A percentile compares a stretch with the other conserved stretches of the same genome.
phyloP scores from a whole-genome alignment of 2,113 vertebrate genomes.

The Montifringilla adamsi region DNA sequence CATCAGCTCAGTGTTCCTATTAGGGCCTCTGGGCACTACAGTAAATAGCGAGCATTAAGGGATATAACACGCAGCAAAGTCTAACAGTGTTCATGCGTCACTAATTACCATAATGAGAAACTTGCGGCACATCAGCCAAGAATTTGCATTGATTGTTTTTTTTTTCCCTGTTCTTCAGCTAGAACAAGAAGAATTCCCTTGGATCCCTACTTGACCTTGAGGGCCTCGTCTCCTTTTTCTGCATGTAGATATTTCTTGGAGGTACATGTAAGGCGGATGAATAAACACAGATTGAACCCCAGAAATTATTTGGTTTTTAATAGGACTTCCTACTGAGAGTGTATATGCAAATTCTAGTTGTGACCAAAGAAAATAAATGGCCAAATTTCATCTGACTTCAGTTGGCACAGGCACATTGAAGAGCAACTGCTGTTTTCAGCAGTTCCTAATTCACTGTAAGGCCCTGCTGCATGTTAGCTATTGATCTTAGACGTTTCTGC shows the following conservation, averaged over 20 bases:
- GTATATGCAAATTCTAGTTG: neutral
- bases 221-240: neutral
- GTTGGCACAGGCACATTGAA: neutral
- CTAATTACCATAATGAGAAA: slow-evolving; percentile 56
- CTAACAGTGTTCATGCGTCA: slow-evolving; percentile 25
- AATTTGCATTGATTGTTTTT: slow-evolving; percentile 36
- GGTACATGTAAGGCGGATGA: neutral
- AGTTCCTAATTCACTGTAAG: neutral
- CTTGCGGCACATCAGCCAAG: neutral
- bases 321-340: accelerated
- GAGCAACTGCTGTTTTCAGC: neutral
- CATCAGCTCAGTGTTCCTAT: neutral
- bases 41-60: slow-evolving; percentile 29
- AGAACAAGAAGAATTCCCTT: neutral
- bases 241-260: neutral
- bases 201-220: neutral
- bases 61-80: slow-evolving; percentile 11
- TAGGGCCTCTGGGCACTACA: neutral
- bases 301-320: neutral
- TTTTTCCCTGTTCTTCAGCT: neutral
- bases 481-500: neutral
- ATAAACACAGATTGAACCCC: neutral
- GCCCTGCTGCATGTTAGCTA: neutral
- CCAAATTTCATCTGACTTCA: neutral
- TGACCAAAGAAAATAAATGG: neutral